phyloP scores from a whole-genome alignment of 2,797 vertebrate species.

The Semotilus atromaculatus region DNA sequence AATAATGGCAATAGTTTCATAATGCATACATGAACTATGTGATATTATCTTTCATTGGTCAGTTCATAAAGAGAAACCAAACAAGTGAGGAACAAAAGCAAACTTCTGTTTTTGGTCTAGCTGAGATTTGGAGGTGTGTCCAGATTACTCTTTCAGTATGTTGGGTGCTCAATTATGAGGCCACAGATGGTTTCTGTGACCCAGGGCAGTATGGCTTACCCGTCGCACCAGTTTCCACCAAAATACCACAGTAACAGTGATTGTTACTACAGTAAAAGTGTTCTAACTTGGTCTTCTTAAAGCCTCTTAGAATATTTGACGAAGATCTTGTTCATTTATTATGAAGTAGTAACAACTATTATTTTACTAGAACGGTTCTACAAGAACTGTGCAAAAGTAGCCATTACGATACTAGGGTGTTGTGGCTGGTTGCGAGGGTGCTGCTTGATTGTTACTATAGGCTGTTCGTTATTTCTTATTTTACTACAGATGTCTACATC shows the following conservation, averaged over 20 bases:
- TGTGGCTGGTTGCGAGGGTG: neutral
- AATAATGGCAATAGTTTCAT: neutral
- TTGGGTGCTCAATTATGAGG: neutral
- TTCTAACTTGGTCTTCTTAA: neutral
- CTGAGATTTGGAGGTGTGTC: neutral
- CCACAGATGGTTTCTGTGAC: slow-evolving; percentile 37
- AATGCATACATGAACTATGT: neutral
- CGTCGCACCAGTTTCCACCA: slow-evolving; percentile 5
- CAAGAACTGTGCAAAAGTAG: neutral
- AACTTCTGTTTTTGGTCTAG: slow-evolving; percentile 4
- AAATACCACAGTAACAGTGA: neutral
- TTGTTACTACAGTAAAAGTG: neutral
- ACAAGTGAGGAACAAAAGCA: neutral
- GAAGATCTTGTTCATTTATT: too few relatives aligned
- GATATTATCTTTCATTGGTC: neutral
- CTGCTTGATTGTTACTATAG: neutral
- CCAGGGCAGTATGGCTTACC: neutral
- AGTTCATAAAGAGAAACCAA: slow-evolving; percentile 3
- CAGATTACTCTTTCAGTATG: slow-evolving; percentile 1
- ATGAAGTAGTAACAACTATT: too few relatives aligned
- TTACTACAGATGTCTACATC: neutral
- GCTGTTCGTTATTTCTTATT: neutral
- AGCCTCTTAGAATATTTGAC: too few relatives aligned
- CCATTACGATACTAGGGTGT: neutral
- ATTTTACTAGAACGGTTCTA: neutral